phyloP scores from a whole-genome alignment of 2,888 invertebrate genomes.

The Ophraella communa region DNA sequence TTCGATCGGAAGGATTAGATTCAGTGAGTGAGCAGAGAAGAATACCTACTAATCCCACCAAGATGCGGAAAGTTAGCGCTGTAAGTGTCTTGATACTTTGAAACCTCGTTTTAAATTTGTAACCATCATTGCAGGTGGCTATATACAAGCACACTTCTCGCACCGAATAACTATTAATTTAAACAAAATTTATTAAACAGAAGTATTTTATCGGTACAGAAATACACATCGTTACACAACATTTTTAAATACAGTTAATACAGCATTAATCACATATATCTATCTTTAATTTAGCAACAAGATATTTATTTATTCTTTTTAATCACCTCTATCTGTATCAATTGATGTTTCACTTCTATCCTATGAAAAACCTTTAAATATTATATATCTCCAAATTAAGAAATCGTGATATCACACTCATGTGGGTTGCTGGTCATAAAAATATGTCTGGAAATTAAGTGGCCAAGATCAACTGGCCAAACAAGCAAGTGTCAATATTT shows the following conservation, averaged over 20 bases:
- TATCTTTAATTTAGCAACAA: no score
- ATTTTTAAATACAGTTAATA: neutral
- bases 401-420: no score
- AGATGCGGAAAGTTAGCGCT: constrained; percentile 92
- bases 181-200: neutral
- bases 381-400: no score
- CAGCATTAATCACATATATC: neutral
- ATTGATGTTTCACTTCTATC: no score
- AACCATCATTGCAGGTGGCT: constrained; percentile 33
- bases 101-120: constrained; percentile 43
- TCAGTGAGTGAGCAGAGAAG: constrained; percentile 85
- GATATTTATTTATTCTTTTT: no score
- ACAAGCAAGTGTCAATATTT: no score
- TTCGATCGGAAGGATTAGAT: constrained; percentile 83
- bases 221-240: neutral
- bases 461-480: no score
- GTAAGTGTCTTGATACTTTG: constrained; percentile 70
- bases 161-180: neutral
- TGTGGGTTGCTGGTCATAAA: no score
- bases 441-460: no score
- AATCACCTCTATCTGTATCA: no score
- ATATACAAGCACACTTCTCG: neutral
- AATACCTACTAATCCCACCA: constrained; percentile 65
- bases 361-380: no score
- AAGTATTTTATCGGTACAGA: neutral